Percentiles rank a stretch among this genome's conserved stretches.
Evolutionary conservation across 2,113 vertebrate genomes (phyloP).

Genomic region (Pan troglodytes): NHGRI_mPanTro3-v2.1_pri NC_072417.2:15235001-15235500

Average conservation of each 20-base stretch:
- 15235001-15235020: conserved; percentile 60
- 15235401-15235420: not conserved
- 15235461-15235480: conserved; percentile 63
- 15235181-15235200: conserved; percentile 10
- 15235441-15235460: conserved; percentile 41
- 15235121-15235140: conserved; percentile 54
- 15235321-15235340: conserved; percentile 4
- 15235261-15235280: conserved; percentile 49
- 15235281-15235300: conserved; percentile 60
- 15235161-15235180: not conserved
- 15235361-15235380: not conserved
- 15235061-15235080: not conserved
- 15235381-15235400: conserved; percentile 39
- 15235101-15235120: conserved; percentile 52
- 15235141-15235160: conserved; percentile 45
- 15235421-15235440: conserved; percentile 27
- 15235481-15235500: conserved; percentile 51
- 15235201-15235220: not conserved
- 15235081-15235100: conserved; percentile 15
- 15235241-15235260: conserved; percentile 20
- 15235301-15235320: conserved; percentile 74
- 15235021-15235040: conserved; percentile 1
- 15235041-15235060: not conserved
- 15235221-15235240: not conserved
- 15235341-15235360: conserved; percentile 18